Base-by-base conservation (phyloP, 2,888 invertebrate genomes). In the Iselma pallidipennis region DNA sequence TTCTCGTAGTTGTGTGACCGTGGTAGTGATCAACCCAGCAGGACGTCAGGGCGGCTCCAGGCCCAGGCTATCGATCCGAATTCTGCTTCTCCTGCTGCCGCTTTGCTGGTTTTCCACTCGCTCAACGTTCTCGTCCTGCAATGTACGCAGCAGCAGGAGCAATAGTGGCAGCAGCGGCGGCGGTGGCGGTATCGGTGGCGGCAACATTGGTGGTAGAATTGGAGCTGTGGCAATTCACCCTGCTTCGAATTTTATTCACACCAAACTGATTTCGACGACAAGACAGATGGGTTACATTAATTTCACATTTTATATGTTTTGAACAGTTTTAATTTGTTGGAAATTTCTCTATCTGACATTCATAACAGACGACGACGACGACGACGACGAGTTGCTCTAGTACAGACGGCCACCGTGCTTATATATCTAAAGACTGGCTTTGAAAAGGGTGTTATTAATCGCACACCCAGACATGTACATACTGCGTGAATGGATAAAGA, bases 21-120 rank as follows among this genome's bases (percentile, higher is more conserved):
- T 66, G 72, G 71, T 71, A 72, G 71, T 67, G 59, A 68, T 65
- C 64, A 63, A 64, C 59, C 66, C 62, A 61, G 66, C 68, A 66
- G 66, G 69, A 68, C 68, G 69, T 69, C 71, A 71, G 73, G 72
- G 74, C 75, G 75, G 75, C 73, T 75, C 75, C 75, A 60, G 58
- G 62, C 63, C 64, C 65, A 53, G 66, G 62, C 66, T 75, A 75
- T 75, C 73, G 75, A 75, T 75, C 72, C 63, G 59, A 49, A 54
- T 69, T 65, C 67, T 66, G 66, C 63, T 70, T 59, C 62, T 60
- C 57, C 60, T 54, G 61, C 64, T 55, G 49, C 49, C 55, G 59
- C 53, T 64, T 55, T 57, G 53, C 57, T 57, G 63, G 54, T 61
- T 63, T 65, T 65, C 56, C 65, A 63, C 60, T 62, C 65, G 65